Evolutionary conservation across 2,888 invertebrate species (phyloP).

Genomic region (Latrodectus elegans): DNA sequence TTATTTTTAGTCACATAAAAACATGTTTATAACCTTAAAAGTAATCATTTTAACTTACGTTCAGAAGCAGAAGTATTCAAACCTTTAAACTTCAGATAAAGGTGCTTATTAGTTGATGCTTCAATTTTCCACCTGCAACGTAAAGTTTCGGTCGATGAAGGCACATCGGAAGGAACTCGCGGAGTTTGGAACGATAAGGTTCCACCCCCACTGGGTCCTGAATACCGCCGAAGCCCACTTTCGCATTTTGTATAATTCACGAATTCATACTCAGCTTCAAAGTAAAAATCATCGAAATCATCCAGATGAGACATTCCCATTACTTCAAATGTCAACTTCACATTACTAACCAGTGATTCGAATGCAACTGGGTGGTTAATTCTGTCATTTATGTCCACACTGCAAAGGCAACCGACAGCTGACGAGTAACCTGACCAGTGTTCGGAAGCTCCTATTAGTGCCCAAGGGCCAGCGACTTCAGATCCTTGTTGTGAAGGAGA

Average conservation of each 20-base stretch:
- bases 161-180: slow-evolving; percentile 32
- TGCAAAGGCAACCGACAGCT: slow-evolving; percentile 69
- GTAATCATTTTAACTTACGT: slow-evolving; percentile 20
- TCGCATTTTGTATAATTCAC: slow-evolving; percentile 61
- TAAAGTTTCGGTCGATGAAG: slow-evolving; percentile 34
- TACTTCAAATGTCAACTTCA: slow-evolving; percentile 84
- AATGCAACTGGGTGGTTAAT: slow-evolving; percentile 76
- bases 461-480: slow-evolving; percentile 4
- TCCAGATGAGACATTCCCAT: slow-evolving; percentile 87
- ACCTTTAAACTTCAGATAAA: slow-evolving; percentile 72
- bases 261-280: slow-evolving; percentile 88
- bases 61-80: slow-evolving; percentile 48
- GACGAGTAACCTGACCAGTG: slow-evolving; percentile 61
- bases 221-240: slow-evolving; percentile 45
- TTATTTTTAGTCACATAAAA: no score
- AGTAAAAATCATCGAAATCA: slow-evolving; percentile 86
- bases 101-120: slow-evolving; percentile 70
- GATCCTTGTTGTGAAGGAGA: neutral
- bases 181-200: slow-evolving; percentile 53
- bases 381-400: slow-evolving; percentile 4
- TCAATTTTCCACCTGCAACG: slow-evolving; percentile 72
- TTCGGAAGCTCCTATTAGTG: slow-evolving; percentile 45
- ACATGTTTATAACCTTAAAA: neutral
- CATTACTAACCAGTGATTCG: slow-evolving; percentile 82
- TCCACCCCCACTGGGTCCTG: slow-evolving; percentile 54